These are phyloP conservation scores for Channa argus DNA, from an alignment of 2,113 vertebrate genomes.

Conservation along the genomic window DNA sequence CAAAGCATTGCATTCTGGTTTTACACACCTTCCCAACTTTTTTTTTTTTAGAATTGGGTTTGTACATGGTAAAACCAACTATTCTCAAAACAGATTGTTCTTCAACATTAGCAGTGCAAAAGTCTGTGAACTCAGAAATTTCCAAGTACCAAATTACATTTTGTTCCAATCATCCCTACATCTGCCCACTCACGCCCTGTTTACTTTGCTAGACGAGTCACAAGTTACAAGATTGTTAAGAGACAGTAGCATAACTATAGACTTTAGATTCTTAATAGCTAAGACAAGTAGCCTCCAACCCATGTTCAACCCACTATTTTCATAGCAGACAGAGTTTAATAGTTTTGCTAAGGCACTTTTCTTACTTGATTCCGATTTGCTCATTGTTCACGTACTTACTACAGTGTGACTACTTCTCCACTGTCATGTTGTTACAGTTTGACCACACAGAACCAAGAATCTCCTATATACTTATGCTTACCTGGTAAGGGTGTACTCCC, in stretches of 20 bases:
- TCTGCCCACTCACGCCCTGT: neutral
- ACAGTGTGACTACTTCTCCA: too few relatives aligned
- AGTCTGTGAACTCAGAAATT: too few relatives aligned
- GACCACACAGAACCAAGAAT: too few relatives aligned
- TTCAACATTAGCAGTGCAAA: neutral
- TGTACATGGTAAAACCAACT: too few relatives aligned
- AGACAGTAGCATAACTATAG: neutral
- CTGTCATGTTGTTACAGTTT: too few relatives aligned
- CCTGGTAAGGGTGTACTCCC: slow-evolving; percentile 99
- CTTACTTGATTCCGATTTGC: too few relatives aligned
- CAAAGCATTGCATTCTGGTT: too few relatives aligned
- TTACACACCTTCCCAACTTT: too few relatives aligned
- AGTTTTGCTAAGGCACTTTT: too few relatives aligned
- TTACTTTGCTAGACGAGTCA: neutral
- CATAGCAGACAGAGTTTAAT: neutral
- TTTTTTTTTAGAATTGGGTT: too few relatives aligned
- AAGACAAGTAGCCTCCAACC: too few relatives aligned
- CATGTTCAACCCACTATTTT: neutral
- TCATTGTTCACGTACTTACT: too few relatives aligned
- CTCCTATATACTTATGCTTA: slow-evolving; percentile 72
- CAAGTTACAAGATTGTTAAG: neutral
- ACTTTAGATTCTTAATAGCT: neutral
- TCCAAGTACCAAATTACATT: neutral
- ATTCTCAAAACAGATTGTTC: neutral
- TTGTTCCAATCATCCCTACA: neutral